Evolutionary conservation across 2,888 invertebrate genomes (phyloP), one percentile per base, ranked within the genome.

Genomic region (Timema cristinae): DNA sequence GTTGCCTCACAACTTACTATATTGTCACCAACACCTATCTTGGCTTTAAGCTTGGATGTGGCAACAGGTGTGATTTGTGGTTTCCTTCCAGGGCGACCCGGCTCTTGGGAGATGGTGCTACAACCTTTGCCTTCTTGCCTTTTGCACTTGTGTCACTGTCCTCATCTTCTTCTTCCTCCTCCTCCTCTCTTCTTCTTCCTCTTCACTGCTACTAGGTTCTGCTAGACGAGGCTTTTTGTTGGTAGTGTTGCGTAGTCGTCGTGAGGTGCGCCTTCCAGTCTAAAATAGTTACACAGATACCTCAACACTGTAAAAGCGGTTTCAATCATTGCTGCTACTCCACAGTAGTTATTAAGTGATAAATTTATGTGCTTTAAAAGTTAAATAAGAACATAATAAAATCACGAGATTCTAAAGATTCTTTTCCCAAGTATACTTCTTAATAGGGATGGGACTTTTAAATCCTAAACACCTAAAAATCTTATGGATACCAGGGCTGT

Each of bases 71-170:
- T 70, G 2, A 71, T 68, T 10, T 61, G 66, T 52, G 69, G 50
- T 16, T 48, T 69, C 49, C 69, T 73, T 48, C 48, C 50, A 11
- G 71, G 50, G 48, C 71, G 50, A 13, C 68, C 13, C 67, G 61
- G 16, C 56, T 56, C 32, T 16, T 56, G 32, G 47, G 59, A 49
- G 73, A 10, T 67, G 49, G 61, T 15, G 61, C 72, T 47, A 74
- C 72, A 47, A 71, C 74, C 67, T 74, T 71, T 68, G 75, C 73
- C 66, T 76, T 76, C 50, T 75, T 75, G 50, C 75, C 76, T n/a
- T 75, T 72, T 5, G 50, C 67, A 7, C 61, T 59, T 11, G 66
- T 63, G 16, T 50, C 66, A 51, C 51, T 74, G 9, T 74, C 75
- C n/a, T 66, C 73, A 0, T 74, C 71, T 8, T 72, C 75, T 7